Evolutionary conservation across 2,888 invertebrate genomes (phyloP).

Genomic region (Agrotis ipsilon): DNA sequence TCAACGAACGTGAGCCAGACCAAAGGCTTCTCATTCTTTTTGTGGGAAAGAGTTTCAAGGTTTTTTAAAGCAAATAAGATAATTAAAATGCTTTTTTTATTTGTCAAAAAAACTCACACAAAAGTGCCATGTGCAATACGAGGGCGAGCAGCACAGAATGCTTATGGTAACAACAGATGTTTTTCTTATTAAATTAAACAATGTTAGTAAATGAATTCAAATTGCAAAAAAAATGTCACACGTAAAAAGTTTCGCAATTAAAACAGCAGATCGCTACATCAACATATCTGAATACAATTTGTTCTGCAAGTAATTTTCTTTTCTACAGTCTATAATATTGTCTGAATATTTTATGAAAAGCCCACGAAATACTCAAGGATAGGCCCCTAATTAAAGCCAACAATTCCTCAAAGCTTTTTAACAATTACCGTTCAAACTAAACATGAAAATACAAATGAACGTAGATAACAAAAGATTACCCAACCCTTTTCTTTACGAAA

Average conservation of each 20-base stretch:
- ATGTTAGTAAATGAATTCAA: neutral
- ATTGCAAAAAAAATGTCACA: neutral
- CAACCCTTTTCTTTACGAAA: neutral
- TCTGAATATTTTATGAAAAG: slow-evolving; percentile 35
- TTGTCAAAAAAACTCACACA: neutral
- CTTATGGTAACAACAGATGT: neutral
- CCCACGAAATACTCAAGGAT: slow-evolving; percentile 6
- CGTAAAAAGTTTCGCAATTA: neutral
- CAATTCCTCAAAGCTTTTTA: slow-evolving; percentile 31
- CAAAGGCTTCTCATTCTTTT: slow-evolving; percentile 4
- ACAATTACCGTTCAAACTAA: slow-evolving; percentile 16
- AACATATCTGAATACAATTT: neutral
- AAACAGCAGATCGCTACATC: neutral
- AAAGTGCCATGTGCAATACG: neutral
- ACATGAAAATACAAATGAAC: neutral
- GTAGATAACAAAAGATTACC: neutral
- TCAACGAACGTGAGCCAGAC: slow-evolving; percentile 23
- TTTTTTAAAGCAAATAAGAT: slow-evolving; percentile 4
- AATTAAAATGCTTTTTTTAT: neutral
- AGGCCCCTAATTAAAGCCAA: slow-evolving; percentile 32
- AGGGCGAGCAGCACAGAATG: too few relatives aligned
- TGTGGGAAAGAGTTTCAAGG: slow-evolving; percentile 6
- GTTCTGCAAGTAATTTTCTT: neutral
- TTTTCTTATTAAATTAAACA: neutral
- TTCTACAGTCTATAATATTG: slow-evolving; percentile 4